A percentile compares a stretch with the other conserved stretches of the same genome.
Conservation (phyloP, 2,797 vertebrate species). For the Decapterus maruadsi region DNA sequence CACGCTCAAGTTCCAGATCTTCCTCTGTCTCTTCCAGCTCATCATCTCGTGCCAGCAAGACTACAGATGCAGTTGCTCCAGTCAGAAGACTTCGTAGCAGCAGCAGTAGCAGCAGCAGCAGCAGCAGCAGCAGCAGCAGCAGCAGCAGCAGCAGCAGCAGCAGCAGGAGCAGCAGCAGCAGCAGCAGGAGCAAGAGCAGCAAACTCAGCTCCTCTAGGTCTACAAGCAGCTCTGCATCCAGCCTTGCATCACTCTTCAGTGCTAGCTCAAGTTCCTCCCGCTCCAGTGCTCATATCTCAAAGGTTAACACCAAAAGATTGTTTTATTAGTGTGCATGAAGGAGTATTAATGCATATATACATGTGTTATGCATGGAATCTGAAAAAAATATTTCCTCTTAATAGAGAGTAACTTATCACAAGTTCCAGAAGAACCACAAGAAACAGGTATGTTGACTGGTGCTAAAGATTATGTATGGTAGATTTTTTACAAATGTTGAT, state of each 20-base stretch:
- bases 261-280: slow-evolving; percentile 73
- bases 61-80: not conserved
- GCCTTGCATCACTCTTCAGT: slow-evolving; percentile 65
- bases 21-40: slow-evolving; percentile 58
- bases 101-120: slow-evolving; percentile 2
- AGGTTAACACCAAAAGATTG: slow-evolving; percentile 47
- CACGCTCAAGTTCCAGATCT: slow-evolving; percentile 45
- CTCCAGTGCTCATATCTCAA: slow-evolving; percentile 31
- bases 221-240: slow-evolving; percentile 65
- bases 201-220: slow-evolving; percentile 41
- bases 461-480: not conserved
- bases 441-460: slow-evolving; percentile 60
- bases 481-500: not conserved
- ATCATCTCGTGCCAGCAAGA: slow-evolving; percentile 22
- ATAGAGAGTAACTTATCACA: slow-evolving; percentile 44
- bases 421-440: slow-evolving; percentile 74
- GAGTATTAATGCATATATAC: not conserved
- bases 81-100: slow-evolving; percentile 25
- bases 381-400: slow-evolving; percentile 27
- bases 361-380: slow-evolving; percentile 2
- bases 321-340: not conserved
- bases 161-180: slow-evolving; percentile 4
- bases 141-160: slow-evolving; percentile 24
- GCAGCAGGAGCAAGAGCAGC: slow-evolving; percentile 4
- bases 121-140: slow-evolving; percentile 7